Evolutionary conservation across 2,888 invertebrate genomes (phyloP), one percentile per base, ranked within the genome.

Genomic region (Pasiphila rectangulata): DNA sequence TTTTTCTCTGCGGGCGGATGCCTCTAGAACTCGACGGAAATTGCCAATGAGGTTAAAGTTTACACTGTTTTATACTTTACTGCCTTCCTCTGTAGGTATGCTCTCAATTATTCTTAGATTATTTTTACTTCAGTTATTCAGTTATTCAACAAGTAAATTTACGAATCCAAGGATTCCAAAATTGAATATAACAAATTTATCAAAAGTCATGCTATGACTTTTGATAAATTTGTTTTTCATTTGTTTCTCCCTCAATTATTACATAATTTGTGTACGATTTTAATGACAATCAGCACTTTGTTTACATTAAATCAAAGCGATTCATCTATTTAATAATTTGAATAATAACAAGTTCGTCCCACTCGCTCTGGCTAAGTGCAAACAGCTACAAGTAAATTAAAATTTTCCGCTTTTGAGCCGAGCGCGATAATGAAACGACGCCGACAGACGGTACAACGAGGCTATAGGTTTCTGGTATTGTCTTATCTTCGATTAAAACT

Each of bases 41-140:
- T 69, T 63, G 59, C 47, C 62, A 67, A 64, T 61, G 61, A 62
- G 52, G 65, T 65, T 60, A 61, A 57, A 67, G 55, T 61, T 62
- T 54, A 56, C 48, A 36, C 54, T 44, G 57, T 61, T 64, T 57
- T 52, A 49, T 42, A 23, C 39, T 41, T 47, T 42, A 45, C 32
- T 29, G 23, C 6, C 36, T 47, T 30, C 15, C 24, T 45, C 41
- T 41, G 43, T 39, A 15, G 15, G 16, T 32, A 45, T 50, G 23
- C 29, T 30, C 21, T 35, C 5, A 27, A 27, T 19, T n/a, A 12
- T 30, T n/a, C 17, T 13, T 17, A 5, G 17, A 9, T 32, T 9
- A n/a, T n/a, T 6, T 17, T 25, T 38, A 17, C 12, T 39, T 39
- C 12, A 25, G 20, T 19, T 17, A 32, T 32, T 19, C 19, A 32